These are phyloP conservation scores for Gibbula magus DNA, from an alignment of 2,888 invertebrate species.

Conservation along the genomic window DNA sequence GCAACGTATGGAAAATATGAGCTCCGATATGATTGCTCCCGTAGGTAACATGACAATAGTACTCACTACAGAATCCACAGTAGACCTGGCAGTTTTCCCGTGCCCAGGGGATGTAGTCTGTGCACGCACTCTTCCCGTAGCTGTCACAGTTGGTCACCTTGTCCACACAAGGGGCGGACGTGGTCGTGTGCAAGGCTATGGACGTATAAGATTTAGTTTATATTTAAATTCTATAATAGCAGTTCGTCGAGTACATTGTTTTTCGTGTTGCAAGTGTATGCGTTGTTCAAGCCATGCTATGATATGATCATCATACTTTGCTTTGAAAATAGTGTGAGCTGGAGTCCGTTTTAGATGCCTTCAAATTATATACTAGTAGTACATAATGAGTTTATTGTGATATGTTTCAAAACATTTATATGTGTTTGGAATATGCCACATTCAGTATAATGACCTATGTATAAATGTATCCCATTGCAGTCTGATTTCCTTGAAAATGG, in stretches of 20 bases:
- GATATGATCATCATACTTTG: not conserved
- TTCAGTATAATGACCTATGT: no score
- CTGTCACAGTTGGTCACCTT: constrained; percentile 49
- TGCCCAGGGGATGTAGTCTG: constrained; percentile 48
- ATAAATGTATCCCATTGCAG: no score
- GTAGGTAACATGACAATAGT: no score
- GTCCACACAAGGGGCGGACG: constrained; percentile 55
- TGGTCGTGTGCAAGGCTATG: constrained; percentile 48
- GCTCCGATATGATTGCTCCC: not conserved
- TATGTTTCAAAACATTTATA: no score
- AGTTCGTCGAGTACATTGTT: not conserved
- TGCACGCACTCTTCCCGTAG: constrained; percentile 53
- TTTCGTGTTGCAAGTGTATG: not conserved
- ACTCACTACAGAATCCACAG: constrained; percentile 60
- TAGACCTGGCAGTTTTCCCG: constrained; percentile 55
- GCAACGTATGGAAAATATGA: not conserved
- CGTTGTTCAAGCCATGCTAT: not conserved
- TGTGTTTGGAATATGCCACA: no score
- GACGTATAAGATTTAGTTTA: not conserved
- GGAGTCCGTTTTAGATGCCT: no score
- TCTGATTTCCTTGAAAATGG: no score
- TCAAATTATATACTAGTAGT: no score
- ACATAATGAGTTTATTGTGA: no score
- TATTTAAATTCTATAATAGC: not conserved
- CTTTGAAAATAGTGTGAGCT: no score